phyloP scores from a whole-genome alignment of 2,888 invertebrate genomes.

The Chrysopilus asiliformis region DNA sequence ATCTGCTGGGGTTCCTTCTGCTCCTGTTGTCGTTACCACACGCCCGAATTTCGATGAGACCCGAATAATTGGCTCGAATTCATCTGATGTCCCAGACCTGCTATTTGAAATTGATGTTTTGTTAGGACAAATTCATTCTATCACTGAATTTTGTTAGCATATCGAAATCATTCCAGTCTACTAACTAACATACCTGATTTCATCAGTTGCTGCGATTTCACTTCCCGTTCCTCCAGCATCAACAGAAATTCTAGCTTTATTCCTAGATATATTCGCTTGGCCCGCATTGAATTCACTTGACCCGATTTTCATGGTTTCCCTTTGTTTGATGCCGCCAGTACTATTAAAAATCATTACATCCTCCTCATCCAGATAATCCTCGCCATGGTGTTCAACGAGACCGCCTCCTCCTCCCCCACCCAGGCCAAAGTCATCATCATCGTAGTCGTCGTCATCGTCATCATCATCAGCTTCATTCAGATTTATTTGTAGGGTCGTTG shows the following conservation, averaged over 20 bases:
- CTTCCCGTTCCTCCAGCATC: no score
- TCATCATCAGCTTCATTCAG: constrained; percentile 20
- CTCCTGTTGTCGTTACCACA: no score
- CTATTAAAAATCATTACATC: constrained; percentile 2
- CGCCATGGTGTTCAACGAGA: constrained; percentile 5
- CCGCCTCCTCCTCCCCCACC: background rate
- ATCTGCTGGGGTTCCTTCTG: background rate
- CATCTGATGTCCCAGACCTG: no score
- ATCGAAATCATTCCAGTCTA: no score
- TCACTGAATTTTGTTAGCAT: no score
- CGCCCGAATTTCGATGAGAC: background rate
- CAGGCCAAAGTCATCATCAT: constrained; percentile 14
- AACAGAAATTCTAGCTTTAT: no score
- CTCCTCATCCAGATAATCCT: constrained; percentile 21
- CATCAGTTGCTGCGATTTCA: no score
- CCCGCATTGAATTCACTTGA: no score
- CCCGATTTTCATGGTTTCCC: background rate
- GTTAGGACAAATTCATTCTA: no score
- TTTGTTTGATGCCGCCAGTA: background rate
- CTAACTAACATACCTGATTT: no score
- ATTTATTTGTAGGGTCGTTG: constrained; percentile 16
- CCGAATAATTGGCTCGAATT: constrained; percentile 6
- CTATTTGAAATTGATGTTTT: no score
- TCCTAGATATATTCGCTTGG: no score
- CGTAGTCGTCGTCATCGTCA: constrained; percentile 18